Base-by-base conservation (phyloP, 2,888 invertebrate species). In the Sphaeridia pumilis region DNA sequence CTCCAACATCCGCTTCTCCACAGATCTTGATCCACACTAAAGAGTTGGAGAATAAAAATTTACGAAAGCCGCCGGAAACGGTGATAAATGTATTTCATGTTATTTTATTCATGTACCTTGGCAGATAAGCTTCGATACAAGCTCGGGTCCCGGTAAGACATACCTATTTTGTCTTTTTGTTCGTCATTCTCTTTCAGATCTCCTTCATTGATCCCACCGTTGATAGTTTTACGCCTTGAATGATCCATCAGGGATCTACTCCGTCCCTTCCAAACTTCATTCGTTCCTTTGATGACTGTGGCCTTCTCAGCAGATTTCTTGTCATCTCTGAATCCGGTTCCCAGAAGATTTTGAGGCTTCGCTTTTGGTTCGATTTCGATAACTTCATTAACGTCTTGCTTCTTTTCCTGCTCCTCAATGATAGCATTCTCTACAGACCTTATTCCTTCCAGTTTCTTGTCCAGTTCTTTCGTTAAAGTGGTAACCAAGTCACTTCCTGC, bases 401-500 rank as follows among this genome's bases (percentile, higher is more conserved):
- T 24, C 28, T 35, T 20, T 12, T 46, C 12, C 35, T 43, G 35
- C 34, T 48, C 42, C 24, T 21, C 3, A 14, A 22, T 42, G 42
- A 42, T 42, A 4, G 3, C 31, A 21, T 64, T 36, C 10, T 67
- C 80, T 76, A 76, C 43, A 54, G 81, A 77, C 69, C 83, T 78
- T 67, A 83, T 71, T 67, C 81, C 80, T 66, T 81, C 80, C 72
- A 86, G 77, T 71, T 87, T 87, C 69, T 84, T 82, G 70, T 88
- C 87, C 72, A 87, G 81, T 56, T 87, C 83, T 68, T 83, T 84
- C 65, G 87, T 88, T 69, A 89, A 80, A 66, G 82, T 82, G 69
- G 84, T 82, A 72, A 88, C 75, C 66, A 88, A 81, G 74, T 87
- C 87, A 69, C 84, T 80, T 71, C 86, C 88, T 87, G 74, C 17